Conservation (phyloP, 2,797 vertebrate species). For the Gymnothorax javanicus region DNA sequence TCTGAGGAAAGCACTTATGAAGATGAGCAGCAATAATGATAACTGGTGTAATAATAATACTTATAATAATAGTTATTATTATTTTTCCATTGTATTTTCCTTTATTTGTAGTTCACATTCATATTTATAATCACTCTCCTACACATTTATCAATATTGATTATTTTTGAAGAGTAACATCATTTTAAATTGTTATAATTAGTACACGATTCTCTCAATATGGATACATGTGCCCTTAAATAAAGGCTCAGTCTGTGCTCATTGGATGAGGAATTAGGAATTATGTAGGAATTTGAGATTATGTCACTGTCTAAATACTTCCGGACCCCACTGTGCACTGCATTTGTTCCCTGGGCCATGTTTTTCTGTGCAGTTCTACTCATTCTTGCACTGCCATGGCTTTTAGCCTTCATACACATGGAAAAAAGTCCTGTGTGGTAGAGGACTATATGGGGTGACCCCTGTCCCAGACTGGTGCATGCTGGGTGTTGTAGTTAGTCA, state of each 20-base stretch:
- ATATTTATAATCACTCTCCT: too few relatives aligned
- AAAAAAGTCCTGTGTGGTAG: slow-evolving; percentile 36
- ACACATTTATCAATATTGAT: too few relatives aligned
- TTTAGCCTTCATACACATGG: slow-evolving; percentile 20
- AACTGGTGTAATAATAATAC: not conserved
- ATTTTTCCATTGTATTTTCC: not conserved
- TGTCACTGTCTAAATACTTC: too few relatives aligned
- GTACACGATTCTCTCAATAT: too few relatives aligned
- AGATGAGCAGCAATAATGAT: not conserved
- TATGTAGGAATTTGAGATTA: too few relatives aligned
- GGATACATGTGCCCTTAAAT: too few relatives aligned
- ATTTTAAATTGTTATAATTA: too few relatives aligned
- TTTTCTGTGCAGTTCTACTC: not conserved
- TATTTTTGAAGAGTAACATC: too few relatives aligned
- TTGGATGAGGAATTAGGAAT: too few relatives aligned
- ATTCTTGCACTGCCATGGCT: not conserved
- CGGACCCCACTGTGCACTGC: too few relatives aligned
- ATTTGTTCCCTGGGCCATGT: not conserved
- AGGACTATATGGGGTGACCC: slow-evolving; percentile 52
- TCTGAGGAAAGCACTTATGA: not conserved
- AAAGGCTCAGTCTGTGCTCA: too few relatives aligned
- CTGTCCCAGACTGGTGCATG: slow-evolving; percentile 59
- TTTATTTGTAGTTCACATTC: too few relatives aligned
- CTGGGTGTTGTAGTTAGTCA: slow-evolving; percentile 41
- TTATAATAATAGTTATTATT: not conserved